These are phyloP conservation scores for Paracyprichromis sp. DNA, from an alignment of 2,113 vertebrate species.

Conservation along the genomic window DNA sequence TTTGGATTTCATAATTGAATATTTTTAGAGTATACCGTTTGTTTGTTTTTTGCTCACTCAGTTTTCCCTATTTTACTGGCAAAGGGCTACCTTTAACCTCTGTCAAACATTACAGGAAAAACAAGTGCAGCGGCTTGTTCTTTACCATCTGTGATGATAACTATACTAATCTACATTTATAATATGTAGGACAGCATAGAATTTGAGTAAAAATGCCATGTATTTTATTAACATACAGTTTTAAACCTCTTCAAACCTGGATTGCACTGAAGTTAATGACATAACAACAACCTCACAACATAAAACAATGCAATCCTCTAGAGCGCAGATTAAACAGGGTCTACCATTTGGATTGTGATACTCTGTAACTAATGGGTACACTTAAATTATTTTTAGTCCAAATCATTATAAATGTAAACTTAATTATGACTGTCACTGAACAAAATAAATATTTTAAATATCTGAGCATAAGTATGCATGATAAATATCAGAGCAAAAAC, in stretches of 20 bases:
- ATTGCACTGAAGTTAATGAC: background rate
- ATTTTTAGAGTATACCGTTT: background rate
- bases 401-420: conserved; percentile 9
- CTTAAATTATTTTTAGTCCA: background rate
- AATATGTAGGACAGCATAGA: background rate
- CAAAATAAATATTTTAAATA: background rate
- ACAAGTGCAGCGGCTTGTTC: background rate
- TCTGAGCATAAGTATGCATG: background rate
- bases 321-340: background rate
- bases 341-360: background rate
- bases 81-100: background rate
- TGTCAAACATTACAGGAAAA: background rate
- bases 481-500: background rate
- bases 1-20: background rate
- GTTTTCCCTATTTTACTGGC: background rate
- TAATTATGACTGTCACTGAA: conserved; percentile 29
- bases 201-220: background rate
- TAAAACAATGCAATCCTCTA: background rate
- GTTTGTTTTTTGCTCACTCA: background rate
- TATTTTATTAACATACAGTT: background rate
- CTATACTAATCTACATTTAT: background rate
- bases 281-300: background rate
- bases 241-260: background rate
- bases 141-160: fast-evolving
- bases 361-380: background rate